Percentiles rank a stretch among this genome's conserved stretches.
Conservation (phyloP, 1,140 invertebrate species). For the Colletes latitarsis region DNA sequence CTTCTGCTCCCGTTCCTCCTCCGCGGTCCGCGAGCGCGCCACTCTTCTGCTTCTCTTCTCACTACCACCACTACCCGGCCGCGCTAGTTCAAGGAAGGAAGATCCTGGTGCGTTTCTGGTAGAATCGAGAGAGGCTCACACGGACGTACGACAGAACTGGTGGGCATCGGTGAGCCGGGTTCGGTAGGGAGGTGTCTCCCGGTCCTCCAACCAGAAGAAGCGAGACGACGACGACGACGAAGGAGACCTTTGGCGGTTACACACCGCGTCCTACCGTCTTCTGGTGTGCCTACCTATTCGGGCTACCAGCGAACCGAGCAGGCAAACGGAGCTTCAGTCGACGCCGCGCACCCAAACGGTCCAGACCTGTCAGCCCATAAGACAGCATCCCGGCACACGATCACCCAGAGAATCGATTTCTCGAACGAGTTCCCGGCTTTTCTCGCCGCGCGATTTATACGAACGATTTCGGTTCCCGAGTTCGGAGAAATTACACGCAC, state of each 20-base stretch:
- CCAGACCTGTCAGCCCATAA: constrained; percentile 77
- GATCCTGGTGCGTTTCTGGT: constrained; percentile 59
- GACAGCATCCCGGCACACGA: constrained; percentile 54
- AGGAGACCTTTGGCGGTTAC: constrained; percentile 68
- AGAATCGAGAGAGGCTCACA: constrained; percentile 59
- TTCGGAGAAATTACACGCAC: not conserved
- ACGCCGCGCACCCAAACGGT: constrained; percentile 81
- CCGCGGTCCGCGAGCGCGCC: constrained; percentile 66
- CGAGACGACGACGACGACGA: constrained; percentile 67
- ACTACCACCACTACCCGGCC: constrained; percentile 62
- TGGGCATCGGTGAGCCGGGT: constrained; percentile 65
- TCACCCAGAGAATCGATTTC: constrained; percentile 26
- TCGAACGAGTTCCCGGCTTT: constrained; percentile 15
- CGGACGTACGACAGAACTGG: constrained; percentile 55
- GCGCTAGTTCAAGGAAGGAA: constrained; percentile 51
- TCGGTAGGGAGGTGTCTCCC: constrained; percentile 80
- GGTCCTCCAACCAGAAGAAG: constrained; percentile 81
- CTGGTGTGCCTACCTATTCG: constrained; percentile 75
- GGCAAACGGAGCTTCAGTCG: constrained; percentile 80
- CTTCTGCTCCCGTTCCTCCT: constrained; percentile 67
- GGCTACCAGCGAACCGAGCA: constrained; percentile 74
- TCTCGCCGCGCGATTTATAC: not conserved
- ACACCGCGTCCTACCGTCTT: constrained; percentile 72
- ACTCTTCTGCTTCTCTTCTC: constrained; percentile 52
- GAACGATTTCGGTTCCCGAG: constrained; percentile 1